A percentile compares a stretch with the other conserved stretches of the same genome.
Evolutionary conservation across 2,888 invertebrate genomes (phyloP).

Genomic region (Pachycephus smyrnensis): DNA sequence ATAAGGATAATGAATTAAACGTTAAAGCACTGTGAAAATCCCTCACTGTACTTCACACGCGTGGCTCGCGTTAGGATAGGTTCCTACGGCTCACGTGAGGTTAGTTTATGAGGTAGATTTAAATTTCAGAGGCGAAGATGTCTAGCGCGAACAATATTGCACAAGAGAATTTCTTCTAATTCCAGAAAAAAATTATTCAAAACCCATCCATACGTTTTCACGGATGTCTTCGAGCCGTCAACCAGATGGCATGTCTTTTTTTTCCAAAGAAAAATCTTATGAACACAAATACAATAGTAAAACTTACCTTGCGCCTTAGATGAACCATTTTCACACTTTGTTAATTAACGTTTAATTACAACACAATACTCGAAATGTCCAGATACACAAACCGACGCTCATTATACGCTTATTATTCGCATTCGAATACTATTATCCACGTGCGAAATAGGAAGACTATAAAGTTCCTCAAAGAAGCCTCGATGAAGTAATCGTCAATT

Average conservation of each 20-base stretch:
- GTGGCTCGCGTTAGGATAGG: background rate
- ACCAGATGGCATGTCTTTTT: background rate
- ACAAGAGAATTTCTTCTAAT: background rate
- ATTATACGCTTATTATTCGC: slow-evolving; percentile 22
- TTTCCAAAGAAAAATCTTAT: background rate
- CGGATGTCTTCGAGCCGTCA: background rate
- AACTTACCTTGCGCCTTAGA: slow-evolving; percentile 51
- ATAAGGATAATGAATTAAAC: background rate
- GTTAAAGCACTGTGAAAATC: background rate
- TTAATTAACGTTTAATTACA: slow-evolving; percentile 14
- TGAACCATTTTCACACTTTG: slow-evolving; percentile 46
- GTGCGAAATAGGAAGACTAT: background rate
- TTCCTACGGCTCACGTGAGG: background rate
- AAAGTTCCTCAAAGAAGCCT: background rate
- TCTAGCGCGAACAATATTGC: background rate
- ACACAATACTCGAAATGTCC: background rate
- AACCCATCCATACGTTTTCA: background rate
- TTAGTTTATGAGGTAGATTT: background rate
- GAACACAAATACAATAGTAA: background rate
- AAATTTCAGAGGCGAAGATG: background rate
- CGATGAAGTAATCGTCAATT: background rate
- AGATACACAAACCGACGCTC: slow-evolving; percentile 20
- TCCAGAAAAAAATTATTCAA: background rate
- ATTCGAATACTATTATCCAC: background rate
- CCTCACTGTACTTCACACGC: background rate